Conservation (phyloP, 2,888 invertebrate species). For the Ctenicera cuprea region DNA sequence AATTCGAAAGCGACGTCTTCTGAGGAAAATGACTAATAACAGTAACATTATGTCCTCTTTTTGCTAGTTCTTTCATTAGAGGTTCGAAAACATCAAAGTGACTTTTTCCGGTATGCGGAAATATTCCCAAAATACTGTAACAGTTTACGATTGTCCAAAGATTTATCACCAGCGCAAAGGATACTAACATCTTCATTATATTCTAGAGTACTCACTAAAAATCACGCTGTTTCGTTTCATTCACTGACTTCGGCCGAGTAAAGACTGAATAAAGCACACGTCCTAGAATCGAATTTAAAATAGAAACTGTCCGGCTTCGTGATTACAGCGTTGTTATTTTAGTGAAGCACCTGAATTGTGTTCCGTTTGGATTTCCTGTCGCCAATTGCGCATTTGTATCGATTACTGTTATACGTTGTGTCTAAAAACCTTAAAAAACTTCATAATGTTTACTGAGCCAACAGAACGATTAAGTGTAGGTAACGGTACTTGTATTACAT, state of each 20-base stretch:
- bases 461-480: no score
- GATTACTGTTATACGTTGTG: no score
- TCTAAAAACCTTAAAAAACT: no score
- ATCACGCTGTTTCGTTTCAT: background rate
- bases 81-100: conserved; percentile 81
- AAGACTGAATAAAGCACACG: background rate
- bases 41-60: conserved; percentile 80
- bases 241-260: background rate
- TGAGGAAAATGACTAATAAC: conserved; percentile 79
- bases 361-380: no score
- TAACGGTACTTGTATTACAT: no score
- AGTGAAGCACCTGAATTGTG: no score
- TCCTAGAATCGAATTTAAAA: background rate
- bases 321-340: no score
- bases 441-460: no score
- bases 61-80: conserved; percentile 77
- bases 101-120: conserved; percentile 82
- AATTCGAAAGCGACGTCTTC: conserved; percentile 71
- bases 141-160: conserved; percentile 48
- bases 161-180: background rate
- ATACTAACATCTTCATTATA: conserved; percentile 21
- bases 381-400: no score
- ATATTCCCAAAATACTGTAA: conserved; percentile 79
- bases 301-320: conserved; percentile 66
- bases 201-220: conserved; percentile 14